Evolutionary conservation across 2,113 vertebrate genomes (phyloP).

Genomic region (Centropus bengalensis): DNA sequence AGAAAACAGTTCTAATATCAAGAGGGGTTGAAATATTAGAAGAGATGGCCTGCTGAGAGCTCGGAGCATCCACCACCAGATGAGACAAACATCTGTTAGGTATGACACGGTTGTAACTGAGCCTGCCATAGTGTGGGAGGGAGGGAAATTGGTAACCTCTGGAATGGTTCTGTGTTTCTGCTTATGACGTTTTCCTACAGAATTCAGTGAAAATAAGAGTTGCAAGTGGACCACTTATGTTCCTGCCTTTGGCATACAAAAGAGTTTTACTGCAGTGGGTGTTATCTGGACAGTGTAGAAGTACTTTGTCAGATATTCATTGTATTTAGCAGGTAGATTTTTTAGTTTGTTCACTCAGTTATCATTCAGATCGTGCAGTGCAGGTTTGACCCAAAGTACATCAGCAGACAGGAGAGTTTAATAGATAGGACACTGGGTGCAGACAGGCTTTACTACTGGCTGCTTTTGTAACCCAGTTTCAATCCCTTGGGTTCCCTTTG

Average conservation of each 20-base stretch:
- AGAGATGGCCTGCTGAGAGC: constrained; percentile 5
- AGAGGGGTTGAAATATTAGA: not conserved
- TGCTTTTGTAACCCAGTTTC: not conserved
- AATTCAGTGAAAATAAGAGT: not conserved
- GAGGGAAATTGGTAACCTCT: constrained; percentile 11
- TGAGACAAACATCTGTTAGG: constrained; percentile 39
- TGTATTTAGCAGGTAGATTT: not conserved
- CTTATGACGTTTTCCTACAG: constrained; percentile 29
- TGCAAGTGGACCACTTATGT: not conserved
- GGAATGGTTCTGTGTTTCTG: constrained; percentile 2
- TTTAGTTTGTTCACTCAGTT: not conserved
- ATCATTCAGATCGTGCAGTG: not conserved
- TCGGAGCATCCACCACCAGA: constrained; percentile 8
- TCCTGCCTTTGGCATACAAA: not conserved
- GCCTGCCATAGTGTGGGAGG: not conserved
- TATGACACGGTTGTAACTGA: constrained; percentile 25
- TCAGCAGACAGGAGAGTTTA: not conserved
- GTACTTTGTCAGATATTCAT: not conserved
- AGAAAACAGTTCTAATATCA: not conserved
- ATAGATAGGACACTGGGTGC: not conserved
- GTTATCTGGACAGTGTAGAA: not conserved
- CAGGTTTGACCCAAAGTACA: not conserved
- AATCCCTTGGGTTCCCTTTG: not conserved
- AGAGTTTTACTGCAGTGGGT: not conserved
- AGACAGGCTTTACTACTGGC: not conserved